Evolutionary conservation across 2,888 invertebrate genomes (phyloP).

Genomic region (Dasypolia templi): DNA sequence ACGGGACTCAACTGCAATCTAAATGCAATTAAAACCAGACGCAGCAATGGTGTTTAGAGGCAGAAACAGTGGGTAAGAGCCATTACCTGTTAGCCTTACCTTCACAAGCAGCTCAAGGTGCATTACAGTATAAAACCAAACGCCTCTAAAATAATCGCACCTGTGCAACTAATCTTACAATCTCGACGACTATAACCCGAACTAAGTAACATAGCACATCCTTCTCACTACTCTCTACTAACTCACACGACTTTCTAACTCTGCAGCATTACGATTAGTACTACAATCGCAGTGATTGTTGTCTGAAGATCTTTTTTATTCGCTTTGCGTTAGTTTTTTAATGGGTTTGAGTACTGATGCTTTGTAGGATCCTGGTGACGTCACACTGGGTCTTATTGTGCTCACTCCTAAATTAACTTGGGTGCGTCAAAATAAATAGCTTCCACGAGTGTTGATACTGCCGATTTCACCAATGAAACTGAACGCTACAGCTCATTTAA

Average conservation of each 20-base stretch:
- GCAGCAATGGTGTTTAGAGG: too few relatives aligned
- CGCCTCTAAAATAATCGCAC: background rate
- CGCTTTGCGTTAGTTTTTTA: slow-evolving; percentile 40
- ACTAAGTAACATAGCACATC: background rate
- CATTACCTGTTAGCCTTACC: background rate
- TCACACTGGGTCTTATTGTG: background rate
- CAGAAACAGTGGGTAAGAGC: too few relatives aligned
- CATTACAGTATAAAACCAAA: background rate
- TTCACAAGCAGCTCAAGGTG: background rate
- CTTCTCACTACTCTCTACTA: background rate
- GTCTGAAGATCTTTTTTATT: slow-evolving; percentile 26
- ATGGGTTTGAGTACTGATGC: slow-evolving; percentile 4
- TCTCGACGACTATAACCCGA: slow-evolving; percentile 40
- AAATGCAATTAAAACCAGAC: too few relatives aligned
- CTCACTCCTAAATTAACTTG: background rate
- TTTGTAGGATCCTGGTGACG: slow-evolving; percentile 4
- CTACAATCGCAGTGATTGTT: slow-evolving; percentile 37
- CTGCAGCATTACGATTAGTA: background rate
- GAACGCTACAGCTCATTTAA: too few relatives aligned
- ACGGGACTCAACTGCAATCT: too few relatives aligned
- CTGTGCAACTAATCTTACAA: slow-evolving; percentile 23
- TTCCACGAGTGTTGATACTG: background rate
- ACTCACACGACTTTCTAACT: slow-evolving; percentile 1
- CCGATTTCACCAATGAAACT: too few relatives aligned
- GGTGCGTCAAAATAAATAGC: too few relatives aligned